phyloP scores from a whole-genome alignment of 2,113 vertebrate species.

The Dinomys branickii region DNA sequence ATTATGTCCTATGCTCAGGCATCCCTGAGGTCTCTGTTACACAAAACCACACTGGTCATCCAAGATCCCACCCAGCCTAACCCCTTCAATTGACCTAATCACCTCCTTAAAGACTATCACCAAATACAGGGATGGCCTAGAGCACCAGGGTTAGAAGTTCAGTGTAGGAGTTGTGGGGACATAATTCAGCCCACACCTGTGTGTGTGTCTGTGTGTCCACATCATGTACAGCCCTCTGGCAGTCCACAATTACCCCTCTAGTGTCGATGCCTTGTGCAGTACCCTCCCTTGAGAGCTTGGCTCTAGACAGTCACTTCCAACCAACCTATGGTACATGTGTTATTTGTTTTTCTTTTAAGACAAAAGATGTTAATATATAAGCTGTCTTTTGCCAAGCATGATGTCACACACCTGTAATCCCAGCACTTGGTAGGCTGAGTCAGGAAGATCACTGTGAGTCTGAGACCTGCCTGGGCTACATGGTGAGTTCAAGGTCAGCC shows the following conservation, averaged over 20 bases:
- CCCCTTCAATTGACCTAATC: not conserved
- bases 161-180: not conserved
- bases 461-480: not conserved
- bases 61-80: not conserved
- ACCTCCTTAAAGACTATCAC: not conserved
- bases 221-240: not conserved
- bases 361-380: not conserved
- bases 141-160: not conserved
- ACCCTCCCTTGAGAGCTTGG: not conserved
- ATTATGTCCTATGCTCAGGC: not conserved
- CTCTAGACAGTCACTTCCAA: not conserved
- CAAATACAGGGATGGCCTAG: not conserved
- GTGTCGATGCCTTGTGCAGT: not conserved
- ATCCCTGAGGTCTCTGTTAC: not conserved
- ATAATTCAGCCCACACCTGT: not conserved
- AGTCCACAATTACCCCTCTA: not conserved
- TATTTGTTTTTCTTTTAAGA: not conserved
- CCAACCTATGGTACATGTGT: not conserved
- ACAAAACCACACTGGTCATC: not conserved
- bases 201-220: not conserved
- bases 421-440: not conserved
- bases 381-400: not conserved
- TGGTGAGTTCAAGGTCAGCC: not conserved
- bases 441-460: not conserved
- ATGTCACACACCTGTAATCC: not conserved